Evolutionary conservation across 2,797 vertebrate species (phyloP).

Genomic region (Orientallactaga sibirica): DNA sequence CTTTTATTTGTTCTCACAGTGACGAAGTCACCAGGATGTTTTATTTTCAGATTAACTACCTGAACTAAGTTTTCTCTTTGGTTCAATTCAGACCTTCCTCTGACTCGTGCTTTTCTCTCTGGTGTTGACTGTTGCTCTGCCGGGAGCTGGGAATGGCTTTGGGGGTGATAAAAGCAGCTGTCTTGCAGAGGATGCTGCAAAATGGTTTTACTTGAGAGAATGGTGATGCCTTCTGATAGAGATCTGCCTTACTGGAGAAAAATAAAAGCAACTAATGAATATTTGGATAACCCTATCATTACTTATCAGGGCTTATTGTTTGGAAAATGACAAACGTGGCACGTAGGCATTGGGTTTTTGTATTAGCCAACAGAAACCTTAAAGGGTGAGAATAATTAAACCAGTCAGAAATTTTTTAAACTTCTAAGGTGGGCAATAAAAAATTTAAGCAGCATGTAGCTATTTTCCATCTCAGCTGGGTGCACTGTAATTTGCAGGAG

Average conservation of each 20-base stretch:
- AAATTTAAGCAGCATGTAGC: neutral
- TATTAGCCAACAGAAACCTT: neutral
- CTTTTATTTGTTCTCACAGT: neutral
- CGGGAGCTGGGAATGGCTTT: neutral
- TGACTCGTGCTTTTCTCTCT: neutral
- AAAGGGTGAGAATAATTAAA: neutral
- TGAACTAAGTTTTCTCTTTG: neutral
- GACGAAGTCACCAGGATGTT: slow-evolving; percentile 6
- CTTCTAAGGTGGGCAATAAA: neutral
- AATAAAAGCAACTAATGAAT: neutral
- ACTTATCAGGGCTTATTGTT: neutral
- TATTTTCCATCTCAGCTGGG: neutral
- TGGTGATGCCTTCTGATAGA: neutral
- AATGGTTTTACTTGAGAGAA: neutral
- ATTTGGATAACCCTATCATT: neutral
- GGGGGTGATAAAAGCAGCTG: neutral
- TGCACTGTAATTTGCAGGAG: neutral
- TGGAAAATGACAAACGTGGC: neutral
- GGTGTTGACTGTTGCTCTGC: neutral
- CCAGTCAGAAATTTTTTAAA: neutral
- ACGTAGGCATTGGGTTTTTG: neutral
- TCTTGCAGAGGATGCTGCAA: neutral
- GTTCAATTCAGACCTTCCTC: neutral
- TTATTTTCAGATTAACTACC: slow-evolving; percentile 44
- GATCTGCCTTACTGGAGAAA: neutral